phyloP scores from a whole-genome alignment of 2,113 vertebrate genomes.

The Pterocles gutturalis region DNA sequence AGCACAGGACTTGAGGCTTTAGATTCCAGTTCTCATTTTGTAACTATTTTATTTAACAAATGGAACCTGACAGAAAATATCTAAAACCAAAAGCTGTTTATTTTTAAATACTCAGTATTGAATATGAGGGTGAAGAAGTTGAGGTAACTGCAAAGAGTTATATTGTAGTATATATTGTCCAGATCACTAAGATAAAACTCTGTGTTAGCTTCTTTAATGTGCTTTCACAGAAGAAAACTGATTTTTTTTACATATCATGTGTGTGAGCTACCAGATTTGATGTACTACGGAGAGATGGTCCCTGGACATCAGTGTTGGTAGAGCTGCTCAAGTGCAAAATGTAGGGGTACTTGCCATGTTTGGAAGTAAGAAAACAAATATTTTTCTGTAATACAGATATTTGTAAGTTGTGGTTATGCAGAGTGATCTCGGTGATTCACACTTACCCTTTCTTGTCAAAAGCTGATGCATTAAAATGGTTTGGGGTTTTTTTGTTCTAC shows the following conservation, averaged over 20 bases:
- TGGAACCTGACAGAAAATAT: background rate
- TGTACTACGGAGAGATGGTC: background rate
- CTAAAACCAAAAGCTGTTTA: background rate
- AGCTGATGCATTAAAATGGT: background rate
- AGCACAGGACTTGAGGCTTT: background rate
- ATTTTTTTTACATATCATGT: background rate
- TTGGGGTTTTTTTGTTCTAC: accelerated
- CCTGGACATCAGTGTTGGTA: background rate
- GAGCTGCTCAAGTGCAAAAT: background rate
- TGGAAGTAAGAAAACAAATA: background rate
- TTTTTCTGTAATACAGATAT: background rate
- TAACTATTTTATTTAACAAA: background rate
- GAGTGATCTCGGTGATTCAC: background rate
- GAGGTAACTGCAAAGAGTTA: background rate
- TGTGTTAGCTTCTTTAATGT: background rate
- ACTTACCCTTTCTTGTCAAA: background rate
- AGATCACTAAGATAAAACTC: background rate
- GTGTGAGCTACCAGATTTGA: background rate
- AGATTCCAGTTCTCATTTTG: background rate
- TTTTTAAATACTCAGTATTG: background rate
- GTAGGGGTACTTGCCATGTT: background rate
- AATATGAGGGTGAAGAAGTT: background rate
- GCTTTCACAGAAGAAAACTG: background rate
- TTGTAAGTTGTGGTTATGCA: background rate
- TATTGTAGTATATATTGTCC: background rate